A percentile compares a stretch with the other conserved stretches of the same genome.
Conservation (phyloP, 2,888 invertebrate genomes). For the Dolichopus griseipennis region DNA sequence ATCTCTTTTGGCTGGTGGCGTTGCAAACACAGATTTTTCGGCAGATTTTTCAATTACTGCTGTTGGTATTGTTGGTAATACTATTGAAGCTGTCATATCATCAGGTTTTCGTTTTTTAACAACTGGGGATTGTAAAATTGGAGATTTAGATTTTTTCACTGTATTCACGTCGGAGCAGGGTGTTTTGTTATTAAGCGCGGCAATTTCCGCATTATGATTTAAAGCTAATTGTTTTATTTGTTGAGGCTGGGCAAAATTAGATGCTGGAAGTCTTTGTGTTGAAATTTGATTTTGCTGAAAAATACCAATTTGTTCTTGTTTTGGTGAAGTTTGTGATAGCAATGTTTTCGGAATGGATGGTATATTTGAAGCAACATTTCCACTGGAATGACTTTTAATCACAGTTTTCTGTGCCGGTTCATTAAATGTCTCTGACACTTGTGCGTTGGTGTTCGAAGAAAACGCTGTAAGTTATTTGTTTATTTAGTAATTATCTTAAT, state of each 20-base stretch:
- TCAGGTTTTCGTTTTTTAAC: constrained; percentile 7
- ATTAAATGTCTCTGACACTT: background rate
- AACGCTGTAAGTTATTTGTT: background rate
- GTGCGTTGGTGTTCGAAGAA: background rate
- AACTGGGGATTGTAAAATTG: background rate
- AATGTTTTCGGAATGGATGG: background rate
- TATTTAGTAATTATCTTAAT: no score
- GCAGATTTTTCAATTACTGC: background rate
- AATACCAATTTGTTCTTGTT: background rate
- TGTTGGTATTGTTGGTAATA: background rate
- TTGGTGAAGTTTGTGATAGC: background rate
- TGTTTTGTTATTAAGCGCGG: background rate
- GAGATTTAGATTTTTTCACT: background rate
- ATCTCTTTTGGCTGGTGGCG: constrained; percentile 22
- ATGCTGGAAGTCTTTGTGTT: background rate
- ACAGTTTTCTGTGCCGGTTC: background rate
- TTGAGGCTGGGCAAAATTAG: constrained; percentile 10
- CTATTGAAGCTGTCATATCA: background rate
- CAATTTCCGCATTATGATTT: background rate
- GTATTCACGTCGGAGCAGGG: background rate
- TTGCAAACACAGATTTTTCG: constrained; percentile 16
- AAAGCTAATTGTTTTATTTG: constrained; percentile 7
- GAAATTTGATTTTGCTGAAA: constrained; percentile 10
- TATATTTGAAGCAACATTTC: background rate
- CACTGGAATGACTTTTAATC: constrained; percentile 1